These are phyloP conservation scores for Coelopa frigida DNA, from an alignment of 1,140 invertebrate genomes.

Conservation along the genomic window DNA sequence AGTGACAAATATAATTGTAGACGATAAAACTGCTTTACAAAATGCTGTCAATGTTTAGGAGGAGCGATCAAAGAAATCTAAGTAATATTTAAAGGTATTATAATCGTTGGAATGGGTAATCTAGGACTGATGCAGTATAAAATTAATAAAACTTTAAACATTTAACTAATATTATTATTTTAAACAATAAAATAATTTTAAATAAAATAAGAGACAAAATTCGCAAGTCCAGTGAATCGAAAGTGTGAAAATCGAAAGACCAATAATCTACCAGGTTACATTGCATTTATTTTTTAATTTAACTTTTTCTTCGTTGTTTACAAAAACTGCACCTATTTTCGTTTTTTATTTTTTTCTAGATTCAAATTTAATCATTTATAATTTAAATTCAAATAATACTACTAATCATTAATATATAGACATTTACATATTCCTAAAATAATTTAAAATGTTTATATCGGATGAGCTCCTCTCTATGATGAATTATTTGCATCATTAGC, in stretches of 20 bases:
- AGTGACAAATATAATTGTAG: conserved; percentile 40
- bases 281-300: neutral
- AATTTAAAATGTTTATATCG: neutral
- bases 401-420: neutral
- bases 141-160: too few relatives aligned
- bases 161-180: conserved; percentile 1
- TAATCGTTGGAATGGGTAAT: too few relatives aligned
- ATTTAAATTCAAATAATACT: neutral
- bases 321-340: too few relatives aligned
- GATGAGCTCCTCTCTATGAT: neutral
- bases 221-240: neutral
- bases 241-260: neutral
- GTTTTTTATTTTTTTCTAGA: conserved; percentile 1
- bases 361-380: neutral
- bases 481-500: neutral
- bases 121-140: too few relatives aligned
- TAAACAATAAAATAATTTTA: neutral
- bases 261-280: neutral
- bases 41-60: conserved; percentile 41
- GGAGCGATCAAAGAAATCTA: too few relatives aligned
- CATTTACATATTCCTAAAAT: conserved; percentile 1
- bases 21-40: conserved; percentile 38
- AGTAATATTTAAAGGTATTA: too few relatives aligned
- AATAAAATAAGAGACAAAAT: neutral
- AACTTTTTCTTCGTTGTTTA: neutral